Base-by-base conservation (phyloP, 2,113 vertebrate species). In the Arvicanthis niloticus region DNA sequence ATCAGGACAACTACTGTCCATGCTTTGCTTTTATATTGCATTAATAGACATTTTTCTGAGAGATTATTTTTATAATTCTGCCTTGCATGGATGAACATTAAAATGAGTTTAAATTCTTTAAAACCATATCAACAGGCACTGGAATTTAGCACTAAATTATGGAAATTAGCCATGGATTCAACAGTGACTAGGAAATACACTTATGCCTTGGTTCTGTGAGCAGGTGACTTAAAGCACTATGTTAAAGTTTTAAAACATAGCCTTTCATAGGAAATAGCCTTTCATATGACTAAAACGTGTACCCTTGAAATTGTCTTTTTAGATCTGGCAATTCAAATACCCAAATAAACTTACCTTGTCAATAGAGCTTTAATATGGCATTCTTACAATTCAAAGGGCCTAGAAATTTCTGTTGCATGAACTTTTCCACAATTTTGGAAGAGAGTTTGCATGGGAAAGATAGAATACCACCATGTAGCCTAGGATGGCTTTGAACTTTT, bases 31-130 rank as follows among this genome's bases (percentile, higher is more conserved):
- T 93, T 53, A 90, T 45, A 68, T n/a, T 72, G 45, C 29, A 65
- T 51, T 72, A 78, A 70, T 5, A 15, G 19, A 48, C 3, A 62
- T 68, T 85, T 58, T 58, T 82, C 45, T 26, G 89, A 19, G 8
- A 70, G 40, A n/a, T 16, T 84, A 84, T 17, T 37, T 92, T 9
- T 8, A 73, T 67, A 77, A 75, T 93, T 84, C 15, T 67, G 3
- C 81, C 40, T 87, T 95, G 80, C 26, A 80, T 73, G 40, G 5
- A 84, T 89, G 5, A 90, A 77, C 34, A 88, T 73, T 92, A 82
- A 87, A 90, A 40, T 67, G 16, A 76, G 22, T 11, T 73, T 78
- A 70, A 75, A 80, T 92, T 91, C 65, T 45, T 68, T 70, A 48
- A 92, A 77, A 51, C 17, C 10, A n/a, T 65, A 81, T 89, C 31